These are phyloP conservation scores for Diploptera punctata DNA, from an alignment of 2,888 invertebrate species.

Conservation along the genomic window DNA sequence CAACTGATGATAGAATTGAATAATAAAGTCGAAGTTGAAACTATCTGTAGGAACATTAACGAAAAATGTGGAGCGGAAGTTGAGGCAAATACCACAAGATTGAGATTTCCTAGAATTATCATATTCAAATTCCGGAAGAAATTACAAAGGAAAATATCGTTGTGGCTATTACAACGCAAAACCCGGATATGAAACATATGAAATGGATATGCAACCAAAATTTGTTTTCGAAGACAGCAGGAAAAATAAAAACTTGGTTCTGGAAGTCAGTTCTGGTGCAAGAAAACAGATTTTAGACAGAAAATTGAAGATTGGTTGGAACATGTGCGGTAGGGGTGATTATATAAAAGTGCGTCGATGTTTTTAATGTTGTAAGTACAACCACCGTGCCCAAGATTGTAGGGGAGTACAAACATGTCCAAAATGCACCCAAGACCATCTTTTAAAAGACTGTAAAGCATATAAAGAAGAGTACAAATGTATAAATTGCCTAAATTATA, in stretches of 20 bases:
- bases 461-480: not conserved
- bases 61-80: not conserved
- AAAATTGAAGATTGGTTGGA: slow-evolving; percentile 1
- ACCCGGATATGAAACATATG: not conserved
- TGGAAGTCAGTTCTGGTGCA: not conserved
- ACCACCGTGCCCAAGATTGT: not conserved
- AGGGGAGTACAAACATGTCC: not conserved
- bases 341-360: not conserved
- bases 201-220: not conserved
- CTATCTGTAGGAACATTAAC: not conserved
- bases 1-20: not conserved
- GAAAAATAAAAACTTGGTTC: not conserved
- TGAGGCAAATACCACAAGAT: not conserved
- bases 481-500: too few species aligned
- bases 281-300: not conserved
- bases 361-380: not conserved
- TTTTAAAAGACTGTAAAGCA: not conserved
- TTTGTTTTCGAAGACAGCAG: not conserved
- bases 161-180: not conserved
- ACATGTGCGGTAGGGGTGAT: not conserved
- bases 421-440: not conserved
- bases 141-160: not conserved
- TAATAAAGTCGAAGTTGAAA: not conserved
- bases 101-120: not conserved
- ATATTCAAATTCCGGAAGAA: not conserved